Percentiles rank a stretch among this genome's conserved stretches.
phyloP scores from a whole-genome alignment of 2,888 invertebrate genomes.

The Dryobota labecula region DNA sequence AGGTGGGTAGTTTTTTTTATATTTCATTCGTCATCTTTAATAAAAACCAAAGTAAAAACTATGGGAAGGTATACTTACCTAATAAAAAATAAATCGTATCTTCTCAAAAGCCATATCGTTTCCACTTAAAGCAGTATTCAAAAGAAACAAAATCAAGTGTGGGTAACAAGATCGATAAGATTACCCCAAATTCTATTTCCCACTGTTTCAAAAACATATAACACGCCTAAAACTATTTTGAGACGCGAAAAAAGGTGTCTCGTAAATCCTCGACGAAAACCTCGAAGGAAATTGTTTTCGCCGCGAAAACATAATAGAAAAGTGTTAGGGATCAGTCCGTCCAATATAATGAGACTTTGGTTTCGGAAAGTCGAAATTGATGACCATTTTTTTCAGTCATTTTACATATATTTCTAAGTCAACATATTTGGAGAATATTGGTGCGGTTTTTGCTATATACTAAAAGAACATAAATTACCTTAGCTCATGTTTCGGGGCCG shows the following conservation, averaged over 20 bases:
- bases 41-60: not conserved
- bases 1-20: not conserved
- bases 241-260: slow-evolving; percentile 61
- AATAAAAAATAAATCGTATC: not conserved
- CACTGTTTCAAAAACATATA: slow-evolving; percentile 66
- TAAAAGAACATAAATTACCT: not conserved
- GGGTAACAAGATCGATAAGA: slow-evolving; percentile 53
- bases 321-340: slow-evolving; percentile 38
- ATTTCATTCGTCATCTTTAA: not conserved
- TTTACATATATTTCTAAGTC: not conserved
- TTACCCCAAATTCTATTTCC: slow-evolving; percentile 61
- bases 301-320: slow-evolving; percentile 61
- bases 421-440: not conserved
- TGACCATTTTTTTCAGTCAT: slow-evolving; percentile 23
- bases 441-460: not conserved
- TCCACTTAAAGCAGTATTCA: slow-evolving; percentile 9
- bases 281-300: slow-evolving; percentile 64
- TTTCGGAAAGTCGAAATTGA: slow-evolving; percentile 40
- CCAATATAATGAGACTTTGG: slow-evolving; percentile 51
- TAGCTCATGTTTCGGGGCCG: not conserved
- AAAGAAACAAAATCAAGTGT: slow-evolving; percentile 46
- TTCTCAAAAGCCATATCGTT: slow-evolving; percentile 25
- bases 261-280: slow-evolving; percentile 58
- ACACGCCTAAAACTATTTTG: slow-evolving; percentile 64
- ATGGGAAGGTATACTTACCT: not conserved